Base-by-base conservation (phyloP, 2,797 vertebrate species). In the Pseudochromis fuscus region DNA sequence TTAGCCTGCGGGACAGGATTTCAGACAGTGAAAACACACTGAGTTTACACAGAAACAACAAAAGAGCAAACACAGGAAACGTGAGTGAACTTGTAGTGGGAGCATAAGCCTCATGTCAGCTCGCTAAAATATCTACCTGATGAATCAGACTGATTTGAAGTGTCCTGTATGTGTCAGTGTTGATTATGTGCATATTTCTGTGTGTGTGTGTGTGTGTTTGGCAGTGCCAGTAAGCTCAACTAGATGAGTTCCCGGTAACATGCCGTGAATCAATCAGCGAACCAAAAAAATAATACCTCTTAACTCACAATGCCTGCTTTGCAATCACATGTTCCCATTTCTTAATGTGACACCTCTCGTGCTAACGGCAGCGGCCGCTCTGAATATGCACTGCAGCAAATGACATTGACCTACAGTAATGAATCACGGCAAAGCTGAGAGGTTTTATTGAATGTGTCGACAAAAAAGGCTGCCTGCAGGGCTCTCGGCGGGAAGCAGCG, bases 31-130 rank as follows among this genome's bases (percentile, higher is more conserved):
- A 87, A 87, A 89, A 76, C 74, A 85, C 55, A 37, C 33, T 1
- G 48, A 63, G 67, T 90, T 92, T 86, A 90, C 58, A 83, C 71
- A 88, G 84, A 74, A 82, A 91, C 82, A 88, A 85, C 81, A 79
- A 76, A 73, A 88, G 72, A 78, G 52, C 69, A 72, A 89, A 83
- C 83, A 77, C 35, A 67, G 60, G 59, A 78, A 84, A 81, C 83
- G 6, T 81, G 89, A 89, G 81, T 31, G 74, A 86, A 85, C 89
- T 83, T 89, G 91, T 61, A 72, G 65, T 9, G 24, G 72, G 63
- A 49, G 75, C 51, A 13, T 51, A 70, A 75, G 48, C 65, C 69
- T 80, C 30, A 5, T 49, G 63, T 67, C 60, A 30, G 81, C 75
- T 58, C 76, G 87, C 71, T 82, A 71, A 85, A 87, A 90, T 75